phyloP scores from a whole-genome alignment of 2,888 invertebrate species.

The Lithodes maja region DNA sequence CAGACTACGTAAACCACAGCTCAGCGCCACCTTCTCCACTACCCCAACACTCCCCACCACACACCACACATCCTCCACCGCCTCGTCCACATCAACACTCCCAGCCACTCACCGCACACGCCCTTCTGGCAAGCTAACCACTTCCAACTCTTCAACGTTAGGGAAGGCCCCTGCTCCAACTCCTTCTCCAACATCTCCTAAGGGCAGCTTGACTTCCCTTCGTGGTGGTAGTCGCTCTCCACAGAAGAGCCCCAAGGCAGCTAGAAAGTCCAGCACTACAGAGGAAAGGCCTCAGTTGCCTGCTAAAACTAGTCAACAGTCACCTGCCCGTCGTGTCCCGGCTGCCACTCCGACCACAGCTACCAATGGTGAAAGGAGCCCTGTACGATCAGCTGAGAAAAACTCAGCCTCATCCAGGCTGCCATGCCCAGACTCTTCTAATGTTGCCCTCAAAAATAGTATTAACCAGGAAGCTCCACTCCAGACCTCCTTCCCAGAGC shows the following conservation, averaged over 20 bases:
- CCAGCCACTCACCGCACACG: constrained; percentile 59
- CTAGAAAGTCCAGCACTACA: constrained; percentile 31
- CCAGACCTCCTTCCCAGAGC: constrained; percentile 71
- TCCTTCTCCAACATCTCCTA: constrained; percentile 36
- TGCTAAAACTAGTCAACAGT: constrained; percentile 62
- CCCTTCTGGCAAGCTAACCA: constrained; percentile 36
- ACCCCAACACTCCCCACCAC: constrained; percentile 50
- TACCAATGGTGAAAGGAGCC: constrained; percentile 53
- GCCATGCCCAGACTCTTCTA: constrained; percentile 53
- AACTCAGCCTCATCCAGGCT: constrained; percentile 42
- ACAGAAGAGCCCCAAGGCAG: constrained; percentile 55
- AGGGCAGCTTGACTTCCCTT: constrained; percentile 22
- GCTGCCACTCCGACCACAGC: constrained; percentile 51
- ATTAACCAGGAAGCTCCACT: constrained; percentile 68
- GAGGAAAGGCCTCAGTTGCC: constrained; percentile 58
- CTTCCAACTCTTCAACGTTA: constrained; percentile 31
- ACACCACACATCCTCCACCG: not conserved
- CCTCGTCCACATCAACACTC: no score
- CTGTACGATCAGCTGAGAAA: constrained; percentile 41
- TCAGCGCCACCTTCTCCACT: constrained; percentile 55
- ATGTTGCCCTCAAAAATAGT: constrained; percentile 53
- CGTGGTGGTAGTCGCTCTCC: constrained; percentile 47
- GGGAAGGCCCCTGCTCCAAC: constrained; percentile 40
- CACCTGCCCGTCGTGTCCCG: constrained; percentile 50
- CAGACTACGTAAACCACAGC: constrained; percentile 58